Percentiles rank a stretch among this genome's conserved stretches.
Evolutionary conservation across 2,888 invertebrate genomes (phyloP).

Genomic region (Smittia aterrima): DNA sequence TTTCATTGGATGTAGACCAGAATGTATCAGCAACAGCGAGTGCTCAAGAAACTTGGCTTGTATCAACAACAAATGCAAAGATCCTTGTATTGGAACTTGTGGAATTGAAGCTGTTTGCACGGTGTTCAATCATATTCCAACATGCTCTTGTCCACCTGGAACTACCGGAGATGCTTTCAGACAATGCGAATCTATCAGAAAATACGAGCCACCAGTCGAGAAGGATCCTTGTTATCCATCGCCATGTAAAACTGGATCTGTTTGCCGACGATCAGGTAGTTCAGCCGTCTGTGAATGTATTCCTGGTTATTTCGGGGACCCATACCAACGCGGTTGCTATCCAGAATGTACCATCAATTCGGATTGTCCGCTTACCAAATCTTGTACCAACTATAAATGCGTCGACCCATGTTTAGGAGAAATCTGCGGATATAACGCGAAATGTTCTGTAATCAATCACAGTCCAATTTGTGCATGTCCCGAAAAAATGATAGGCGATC

Average conservation of each 20-base stretch:
- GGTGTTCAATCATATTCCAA: conserved; percentile 67
- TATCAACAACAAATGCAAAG: conserved; percentile 75
- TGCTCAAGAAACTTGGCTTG: conserved; percentile 81
- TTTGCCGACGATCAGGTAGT: conserved; percentile 60
- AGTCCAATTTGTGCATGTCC: conserved; percentile 83
- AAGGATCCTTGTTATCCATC: conserved; percentile 64
- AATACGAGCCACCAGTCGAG: conserved; percentile 46
- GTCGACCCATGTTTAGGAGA: conserved; percentile 72
- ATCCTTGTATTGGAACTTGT: conserved; percentile 80
- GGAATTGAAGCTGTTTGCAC: conserved; percentile 79
- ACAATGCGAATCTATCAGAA: conserved; percentile 53
- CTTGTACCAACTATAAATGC: conserved; percentile 78
- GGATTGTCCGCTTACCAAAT: conserved; percentile 71
- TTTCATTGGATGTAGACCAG: conserved; percentile 74
- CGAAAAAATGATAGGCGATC: conserved; percentile 71
- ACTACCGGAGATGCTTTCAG: conserved; percentile 65
- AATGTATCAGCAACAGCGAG: conserved; percentile 83
- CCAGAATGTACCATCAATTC: conserved; percentile 81
- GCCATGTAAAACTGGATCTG: conserved; percentile 77
- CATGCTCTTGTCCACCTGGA: conserved; percentile 63
- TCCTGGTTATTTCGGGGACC: conserved; percentile 71
- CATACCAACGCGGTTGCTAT: conserved; percentile 66
- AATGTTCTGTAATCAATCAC: conserved; percentile 78
- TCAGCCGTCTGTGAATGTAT: conserved; percentile 72
- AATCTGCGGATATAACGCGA: conserved; percentile 71